phyloP scores from a whole-genome alignment of 2,888 invertebrate genomes.

The Pecten maximus region DNA sequence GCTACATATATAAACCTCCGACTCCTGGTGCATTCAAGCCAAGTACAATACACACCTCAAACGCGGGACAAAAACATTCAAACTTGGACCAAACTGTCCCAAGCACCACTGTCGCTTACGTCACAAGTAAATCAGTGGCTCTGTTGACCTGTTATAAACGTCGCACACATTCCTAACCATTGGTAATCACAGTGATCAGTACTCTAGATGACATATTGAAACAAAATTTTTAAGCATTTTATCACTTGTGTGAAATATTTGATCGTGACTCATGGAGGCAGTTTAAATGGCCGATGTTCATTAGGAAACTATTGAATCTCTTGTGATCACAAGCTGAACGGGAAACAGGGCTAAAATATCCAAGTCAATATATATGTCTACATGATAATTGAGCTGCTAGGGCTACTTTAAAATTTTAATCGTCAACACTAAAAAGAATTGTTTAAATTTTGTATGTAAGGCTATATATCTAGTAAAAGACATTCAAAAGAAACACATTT shows the following conservation, averaged over 20 bases:
- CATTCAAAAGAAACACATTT: background rate
- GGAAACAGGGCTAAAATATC: background rate
- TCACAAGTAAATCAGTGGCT: background rate
- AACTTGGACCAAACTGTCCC: conserved; percentile 16
- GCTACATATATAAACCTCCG: background rate
- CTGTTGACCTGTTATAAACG: background rate
- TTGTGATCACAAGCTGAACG: background rate
- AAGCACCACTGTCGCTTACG: background rate
- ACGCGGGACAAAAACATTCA: conserved; percentile 25
- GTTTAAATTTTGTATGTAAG: no score
- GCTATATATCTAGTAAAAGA: background rate
- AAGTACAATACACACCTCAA: background rate
- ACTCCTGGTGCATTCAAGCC: background rate
- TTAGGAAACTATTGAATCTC: background rate
- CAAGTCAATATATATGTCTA: background rate
- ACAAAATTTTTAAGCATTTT: background rate
- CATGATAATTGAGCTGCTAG: background rate
- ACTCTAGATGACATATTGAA: conserved; percentile 9
- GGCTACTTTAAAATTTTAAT: background rate
- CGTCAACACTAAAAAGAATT: background rate
- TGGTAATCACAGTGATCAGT: background rate
- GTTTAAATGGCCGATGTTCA: conserved; percentile 28
- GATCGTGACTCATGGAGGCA: conserved; percentile 17
- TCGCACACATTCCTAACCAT: background rate
- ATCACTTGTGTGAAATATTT: background rate